Evolutionary conservation across 2,888 invertebrate genomes (phyloP).

Genomic region (Lithosia quadra): DNA sequence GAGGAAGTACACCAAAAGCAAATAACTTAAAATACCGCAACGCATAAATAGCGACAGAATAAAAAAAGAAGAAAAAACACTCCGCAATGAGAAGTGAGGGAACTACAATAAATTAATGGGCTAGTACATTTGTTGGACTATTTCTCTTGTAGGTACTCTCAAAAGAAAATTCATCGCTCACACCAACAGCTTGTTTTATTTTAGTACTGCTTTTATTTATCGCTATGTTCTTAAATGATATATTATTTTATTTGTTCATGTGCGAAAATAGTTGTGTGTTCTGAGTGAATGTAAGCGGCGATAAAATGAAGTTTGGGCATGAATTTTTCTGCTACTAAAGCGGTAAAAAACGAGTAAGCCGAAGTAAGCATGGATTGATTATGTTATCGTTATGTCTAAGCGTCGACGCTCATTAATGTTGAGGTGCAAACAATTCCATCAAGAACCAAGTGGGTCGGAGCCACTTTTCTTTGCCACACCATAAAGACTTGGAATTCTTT

Average conservation of each 20-base stretch:
- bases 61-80: conserved; percentile 38
- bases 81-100: conserved; percentile 36
- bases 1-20: not conserved
- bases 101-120: conserved; percentile 53
- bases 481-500: no score
- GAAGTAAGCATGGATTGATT: no score
- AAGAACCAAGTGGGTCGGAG: no score
- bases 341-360: not conserved
- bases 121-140: conserved; percentile 52
- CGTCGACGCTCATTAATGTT: no score
- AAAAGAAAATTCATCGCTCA: conserved; percentile 50
- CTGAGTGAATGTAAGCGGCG: not conserved
- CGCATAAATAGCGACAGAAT: conserved; percentile 28
- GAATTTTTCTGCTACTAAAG: not conserved
- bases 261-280: not conserved
- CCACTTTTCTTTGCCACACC: no score
- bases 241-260: conserved; percentile 30
- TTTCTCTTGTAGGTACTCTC: conserved; percentile 51
- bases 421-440: no score
- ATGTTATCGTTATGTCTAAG: no score
- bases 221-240: conserved; percentile 31
- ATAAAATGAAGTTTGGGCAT: not conserved
- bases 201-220: conserved; percentile 48
- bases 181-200: conserved; percentile 49
- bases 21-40: conserved; percentile 13